These are phyloP conservation scores for Cataglyphis albicans DNA, from an alignment of 2,888 invertebrate species.

Conservation along the genomic window DNA sequence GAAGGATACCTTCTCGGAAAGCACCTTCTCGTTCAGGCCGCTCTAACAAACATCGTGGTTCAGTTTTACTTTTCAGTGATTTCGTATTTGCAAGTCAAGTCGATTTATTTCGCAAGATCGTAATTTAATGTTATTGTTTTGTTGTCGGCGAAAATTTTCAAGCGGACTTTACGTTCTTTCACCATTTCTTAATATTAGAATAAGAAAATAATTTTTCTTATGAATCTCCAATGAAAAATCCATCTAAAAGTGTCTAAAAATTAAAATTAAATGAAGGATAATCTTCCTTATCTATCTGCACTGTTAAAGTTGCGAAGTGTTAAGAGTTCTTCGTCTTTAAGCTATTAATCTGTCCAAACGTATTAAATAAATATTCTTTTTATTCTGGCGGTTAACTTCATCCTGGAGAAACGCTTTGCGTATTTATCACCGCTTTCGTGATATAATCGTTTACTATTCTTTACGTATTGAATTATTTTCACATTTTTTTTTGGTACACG, in stretches of 20 bases:
- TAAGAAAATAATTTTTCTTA: not conserved
- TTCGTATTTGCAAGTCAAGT: not conserved
- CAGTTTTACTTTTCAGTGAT: not conserved
- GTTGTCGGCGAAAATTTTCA: not conserved
- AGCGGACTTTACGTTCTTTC: not conserved
- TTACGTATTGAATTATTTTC: not conserved
- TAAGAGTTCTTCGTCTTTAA: not conserved
- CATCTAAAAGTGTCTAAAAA: not conserved
- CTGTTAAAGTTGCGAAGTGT: not conserved
- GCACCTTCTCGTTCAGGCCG: slow-evolving; percentile 10
- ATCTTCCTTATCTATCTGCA: not conserved
- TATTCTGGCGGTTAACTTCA: not conserved
- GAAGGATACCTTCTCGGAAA: slow-evolving; percentile 64
- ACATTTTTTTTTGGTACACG: not conserved
- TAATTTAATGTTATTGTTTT: not conserved
- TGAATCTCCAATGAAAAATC: not conserved
- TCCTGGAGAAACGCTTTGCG: not conserved
- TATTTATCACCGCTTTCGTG: not conserved
- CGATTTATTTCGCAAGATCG: not conserved
- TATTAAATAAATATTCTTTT: not conserved
- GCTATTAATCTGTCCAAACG: not conserved
- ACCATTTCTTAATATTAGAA: not conserved
- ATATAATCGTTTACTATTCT: not conserved
- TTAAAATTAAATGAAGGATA: slow-evolving; percentile 27
- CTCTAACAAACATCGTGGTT: not conserved